Conservation (phyloP, 2,113 vertebrate species). For the Tetrao urogallus region DNA sequence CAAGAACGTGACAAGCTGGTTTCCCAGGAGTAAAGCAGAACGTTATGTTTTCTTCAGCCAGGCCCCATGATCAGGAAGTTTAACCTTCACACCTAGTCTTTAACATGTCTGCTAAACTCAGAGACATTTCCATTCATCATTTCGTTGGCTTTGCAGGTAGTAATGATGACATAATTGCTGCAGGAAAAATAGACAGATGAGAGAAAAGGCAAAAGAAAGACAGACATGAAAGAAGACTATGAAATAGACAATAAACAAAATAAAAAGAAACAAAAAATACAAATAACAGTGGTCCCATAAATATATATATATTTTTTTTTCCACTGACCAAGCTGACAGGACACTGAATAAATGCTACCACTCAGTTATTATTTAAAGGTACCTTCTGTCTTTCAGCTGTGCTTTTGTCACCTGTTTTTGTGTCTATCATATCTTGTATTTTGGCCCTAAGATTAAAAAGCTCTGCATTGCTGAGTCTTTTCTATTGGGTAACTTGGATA, state of each 20-base stretch:
- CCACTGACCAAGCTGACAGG: not conserved
- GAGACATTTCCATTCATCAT: not conserved
- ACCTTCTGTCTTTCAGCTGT: not conserved
- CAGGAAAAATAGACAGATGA: not conserved
- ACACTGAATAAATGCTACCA: not conserved
- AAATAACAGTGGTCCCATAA: not conserved
- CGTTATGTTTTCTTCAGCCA: not conserved
- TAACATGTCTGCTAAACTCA: not conserved
- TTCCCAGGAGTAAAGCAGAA: not conserved
- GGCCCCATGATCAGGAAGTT: not conserved
- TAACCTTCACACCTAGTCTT: not conserved
- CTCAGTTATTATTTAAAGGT: not conserved
- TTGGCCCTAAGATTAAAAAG: not conserved
- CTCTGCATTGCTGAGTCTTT: not conserved
- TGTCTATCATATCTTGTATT: not conserved
- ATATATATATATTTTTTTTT: not conserved
- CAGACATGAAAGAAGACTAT: accelerated
- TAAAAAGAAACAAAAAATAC: not conserved
- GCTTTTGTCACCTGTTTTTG: accelerated
- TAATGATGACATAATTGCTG: not conserved
- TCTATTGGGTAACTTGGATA: not conserved
- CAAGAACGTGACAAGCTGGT: not conserved
- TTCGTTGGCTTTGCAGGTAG: not conserved
- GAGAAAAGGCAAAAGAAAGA: not conserved
- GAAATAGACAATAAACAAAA: not conserved